A percentile compares a stretch with the other conserved stretches of the same genome.
Conservation (phyloP, 2,797 vertebrate genomes). For the Phataginus tricuspis region DNA sequence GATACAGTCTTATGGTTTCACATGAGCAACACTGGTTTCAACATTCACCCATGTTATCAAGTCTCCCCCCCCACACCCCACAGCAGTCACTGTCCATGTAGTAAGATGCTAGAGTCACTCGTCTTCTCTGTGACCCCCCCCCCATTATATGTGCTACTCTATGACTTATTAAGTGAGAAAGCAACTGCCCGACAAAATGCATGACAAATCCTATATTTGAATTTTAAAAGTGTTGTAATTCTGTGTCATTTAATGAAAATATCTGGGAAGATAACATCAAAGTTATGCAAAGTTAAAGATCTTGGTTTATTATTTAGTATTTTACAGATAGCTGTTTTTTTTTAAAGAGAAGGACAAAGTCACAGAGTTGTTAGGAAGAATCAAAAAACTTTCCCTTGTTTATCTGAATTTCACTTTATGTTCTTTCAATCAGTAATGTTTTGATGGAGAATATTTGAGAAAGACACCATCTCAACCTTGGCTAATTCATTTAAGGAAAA, state of each 20-base stretch:
- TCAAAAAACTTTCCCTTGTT: not conserved
- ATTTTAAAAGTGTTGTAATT: not conserved
- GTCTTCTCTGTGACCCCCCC: too few relatives aligned
- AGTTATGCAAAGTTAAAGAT: not conserved
- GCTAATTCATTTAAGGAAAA: not conserved
- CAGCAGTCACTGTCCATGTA: too few relatives aligned
- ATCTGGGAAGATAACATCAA: not conserved
- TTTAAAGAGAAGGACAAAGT: not conserved
- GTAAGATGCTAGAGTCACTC: too few relatives aligned
- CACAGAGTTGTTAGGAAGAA: not conserved
- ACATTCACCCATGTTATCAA: too few relatives aligned
- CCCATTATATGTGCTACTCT: too few relatives aligned
- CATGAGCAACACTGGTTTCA: too few relatives aligned
- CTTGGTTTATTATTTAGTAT: not conserved
- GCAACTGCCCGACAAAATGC: not conserved
- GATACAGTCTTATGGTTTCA: too few relatives aligned
- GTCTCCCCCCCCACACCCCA: too few relatives aligned
- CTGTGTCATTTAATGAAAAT: not conserved
- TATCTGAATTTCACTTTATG: not conserved
- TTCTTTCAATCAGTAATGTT: not conserved
- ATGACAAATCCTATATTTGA: not conserved
- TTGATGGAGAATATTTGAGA: not conserved
- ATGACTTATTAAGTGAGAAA: not conserved
- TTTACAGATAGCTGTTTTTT: not conserved
- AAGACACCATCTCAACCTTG: not conserved